phyloP scores from a whole-genome alignment of 1,140 invertebrate genomes.

The Lepidotrigona ventralis region DNA sequence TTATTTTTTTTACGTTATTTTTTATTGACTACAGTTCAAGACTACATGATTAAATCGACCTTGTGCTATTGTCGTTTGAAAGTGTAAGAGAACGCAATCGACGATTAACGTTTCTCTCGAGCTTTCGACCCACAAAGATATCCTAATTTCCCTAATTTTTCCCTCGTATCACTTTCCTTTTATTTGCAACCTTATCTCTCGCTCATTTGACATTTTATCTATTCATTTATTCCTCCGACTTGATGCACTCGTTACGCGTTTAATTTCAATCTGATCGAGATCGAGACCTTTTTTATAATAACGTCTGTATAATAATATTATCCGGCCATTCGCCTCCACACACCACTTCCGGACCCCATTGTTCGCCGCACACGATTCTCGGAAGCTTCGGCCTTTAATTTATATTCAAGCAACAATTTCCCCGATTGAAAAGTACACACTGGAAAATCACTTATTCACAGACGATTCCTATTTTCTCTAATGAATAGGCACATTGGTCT shows the following conservation, averaged over 20 bases:
- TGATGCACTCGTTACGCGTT: too few species aligned
- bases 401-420: conserved; percentile 7
- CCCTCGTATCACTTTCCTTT: background rate
- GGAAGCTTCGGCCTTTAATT: background rate
- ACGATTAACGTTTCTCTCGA: background rate
- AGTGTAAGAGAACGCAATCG: background rate
- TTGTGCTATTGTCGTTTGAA: background rate
- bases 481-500: too few species aligned
- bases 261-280: background rate
- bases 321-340: background rate
- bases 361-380: background rate
- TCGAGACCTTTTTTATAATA: background rate
- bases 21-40: too few species aligned
- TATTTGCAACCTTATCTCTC: background rate
- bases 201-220: background rate
- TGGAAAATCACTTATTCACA: background rate
- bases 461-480: background rate
- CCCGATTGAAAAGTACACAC: background rate
- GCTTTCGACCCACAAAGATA: background rate
- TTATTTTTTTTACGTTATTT: background rate
- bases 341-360: background rate
- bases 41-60: background rate
- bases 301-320: background rate
- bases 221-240: background rate
- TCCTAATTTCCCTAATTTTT: background rate